Evolutionary conservation across 2,888 invertebrate species (phyloP).

Genomic region (Furcula furcula): DNA sequence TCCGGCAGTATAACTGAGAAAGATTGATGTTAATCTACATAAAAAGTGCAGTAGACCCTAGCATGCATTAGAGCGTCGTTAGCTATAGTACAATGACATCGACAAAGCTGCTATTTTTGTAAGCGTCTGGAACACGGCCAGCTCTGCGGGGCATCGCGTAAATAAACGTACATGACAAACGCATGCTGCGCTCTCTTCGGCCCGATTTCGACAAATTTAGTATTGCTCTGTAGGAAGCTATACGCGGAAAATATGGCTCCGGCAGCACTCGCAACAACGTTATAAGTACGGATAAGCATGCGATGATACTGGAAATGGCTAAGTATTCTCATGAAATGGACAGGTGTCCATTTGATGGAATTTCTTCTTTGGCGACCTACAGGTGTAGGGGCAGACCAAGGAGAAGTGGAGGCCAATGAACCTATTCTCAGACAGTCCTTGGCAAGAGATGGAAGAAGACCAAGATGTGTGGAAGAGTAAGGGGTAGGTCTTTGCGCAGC

Average conservation of each 20-base stretch:
- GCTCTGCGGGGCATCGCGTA: conserved; percentile 61
- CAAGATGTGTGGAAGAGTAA: no score
- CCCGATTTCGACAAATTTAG: conserved; percentile 59
- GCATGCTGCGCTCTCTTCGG: conserved; percentile 50
- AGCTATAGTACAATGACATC: conserved; percentile 77
- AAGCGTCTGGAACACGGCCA: conserved; percentile 69
- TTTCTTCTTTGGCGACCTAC: no score
- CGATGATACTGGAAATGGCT: conserved; percentile 2
- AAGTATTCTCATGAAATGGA: no score
- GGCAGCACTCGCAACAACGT: conserved; percentile 2
- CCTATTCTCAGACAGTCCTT: no score
- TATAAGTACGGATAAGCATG: conserved; percentile 3
- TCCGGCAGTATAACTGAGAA: neutral
- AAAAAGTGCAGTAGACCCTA: conserved; percentile 21
- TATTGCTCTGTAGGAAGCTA: conserved; percentile 43
- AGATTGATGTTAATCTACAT: neutral
- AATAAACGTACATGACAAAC: conserved; percentile 71
- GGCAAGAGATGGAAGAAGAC: no score
- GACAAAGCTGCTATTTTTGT: conserved; percentile 74
- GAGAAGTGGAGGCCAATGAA: no score
- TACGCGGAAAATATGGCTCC: conserved; percentile 33
- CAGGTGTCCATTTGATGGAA: no score
- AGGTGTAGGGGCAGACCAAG: no score
- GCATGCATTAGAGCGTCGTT: conserved; percentile 47
- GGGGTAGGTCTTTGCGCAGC: no score